Evolutionary conservation across 37 sponge, comb jelly and placozoan species (phyloP), one percentile per base, ranked within the genome.

Genomic region (Lycopodina hypogea): DNA sequence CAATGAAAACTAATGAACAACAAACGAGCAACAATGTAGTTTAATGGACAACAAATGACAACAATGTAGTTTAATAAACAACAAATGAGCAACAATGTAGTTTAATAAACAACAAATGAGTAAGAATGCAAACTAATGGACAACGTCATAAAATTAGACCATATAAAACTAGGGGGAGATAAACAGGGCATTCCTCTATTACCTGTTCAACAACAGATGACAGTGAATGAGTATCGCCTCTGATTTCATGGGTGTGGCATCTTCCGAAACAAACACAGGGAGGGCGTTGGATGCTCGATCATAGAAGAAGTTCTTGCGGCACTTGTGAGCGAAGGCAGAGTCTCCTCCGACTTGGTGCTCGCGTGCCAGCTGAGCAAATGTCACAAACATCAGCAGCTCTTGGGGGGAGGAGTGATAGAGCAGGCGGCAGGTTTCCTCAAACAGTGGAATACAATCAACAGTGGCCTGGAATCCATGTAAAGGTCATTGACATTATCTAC

Each of bases 391-490:
- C 26, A 73, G 38, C 51, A 90, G 78, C 61, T 90, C 82, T 9
- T 77, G 28, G 24, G 90, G 90, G 2, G 84, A 52, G 19, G 51
- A n/a, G 37, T 29, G 56, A 68, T 90, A 85, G 59, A 90, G 82
- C 0, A 90, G 86, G 19, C 87, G 72, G 67, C 90, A 90, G 33
- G 77, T 81, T 22, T 68, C 37, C 71, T 90, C 90, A 85, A 85
- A 90, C 12, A 80, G 84, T 40, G 73, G 86, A 33, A 66, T 60
- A 37, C 38, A 56, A 37, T 69, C 23, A 29, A 26, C 32, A 40
- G 62, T 40, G 28, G 64, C 48, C 77, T 77, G 42, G 48, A 45
- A 12, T 4, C 9, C 48, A 45, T 45, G 4, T 45, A 45, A 12
- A 4, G 9, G 48, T 45, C 48, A 12, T 45, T 4, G 4, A 45